Evolutionary conservation across 2,888 invertebrate species (phyloP).

Genomic region (Erynnis tages): DNA sequence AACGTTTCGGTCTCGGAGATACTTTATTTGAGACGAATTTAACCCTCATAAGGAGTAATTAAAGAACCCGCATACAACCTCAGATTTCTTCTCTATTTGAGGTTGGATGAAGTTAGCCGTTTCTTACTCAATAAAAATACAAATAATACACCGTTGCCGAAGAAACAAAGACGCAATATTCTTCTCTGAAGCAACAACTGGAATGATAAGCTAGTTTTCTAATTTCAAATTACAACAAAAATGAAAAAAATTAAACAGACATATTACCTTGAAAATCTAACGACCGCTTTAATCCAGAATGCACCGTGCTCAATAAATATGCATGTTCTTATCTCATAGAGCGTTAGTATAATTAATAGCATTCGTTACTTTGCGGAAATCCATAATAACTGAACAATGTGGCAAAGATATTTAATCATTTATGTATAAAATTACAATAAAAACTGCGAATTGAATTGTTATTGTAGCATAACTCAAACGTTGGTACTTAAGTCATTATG

Average conservation of each 20-base stretch:
- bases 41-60: too few species aligned
- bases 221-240: too few species aligned
- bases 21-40: too few species aligned
- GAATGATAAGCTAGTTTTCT: too few species aligned
- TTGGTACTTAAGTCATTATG: slow-evolving; percentile 19
- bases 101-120: too few species aligned
- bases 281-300: slow-evolving; percentile 10
- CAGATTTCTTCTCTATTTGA: too few species aligned
- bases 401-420: slow-evolving; percentile 23
- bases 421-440: slow-evolving; percentile 27
- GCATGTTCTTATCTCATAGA: slow-evolving; percentile 19
- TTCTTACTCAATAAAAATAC: too few species aligned
- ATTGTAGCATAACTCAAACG: slow-evolving; percentile 15
- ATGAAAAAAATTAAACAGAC: neutral
- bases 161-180: too few species aligned
- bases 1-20: too few species aligned
- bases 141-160: too few species aligned
- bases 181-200: too few species aligned
- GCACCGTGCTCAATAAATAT: slow-evolving; percentile 20
- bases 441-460: slow-evolving; percentile 23
- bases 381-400: slow-evolving; percentile 24
- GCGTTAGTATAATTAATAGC: slow-evolving; percentile 25
- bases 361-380: slow-evolving; percentile 28
- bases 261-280: slow-evolving; percentile 19
- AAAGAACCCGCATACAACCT: too few species aligned